Percentiles rank a stretch among this genome's conserved stretches.
Evolutionary conservation across 2,888 invertebrate species (phyloP).

Genomic region (Thecophora atra): DNA sequence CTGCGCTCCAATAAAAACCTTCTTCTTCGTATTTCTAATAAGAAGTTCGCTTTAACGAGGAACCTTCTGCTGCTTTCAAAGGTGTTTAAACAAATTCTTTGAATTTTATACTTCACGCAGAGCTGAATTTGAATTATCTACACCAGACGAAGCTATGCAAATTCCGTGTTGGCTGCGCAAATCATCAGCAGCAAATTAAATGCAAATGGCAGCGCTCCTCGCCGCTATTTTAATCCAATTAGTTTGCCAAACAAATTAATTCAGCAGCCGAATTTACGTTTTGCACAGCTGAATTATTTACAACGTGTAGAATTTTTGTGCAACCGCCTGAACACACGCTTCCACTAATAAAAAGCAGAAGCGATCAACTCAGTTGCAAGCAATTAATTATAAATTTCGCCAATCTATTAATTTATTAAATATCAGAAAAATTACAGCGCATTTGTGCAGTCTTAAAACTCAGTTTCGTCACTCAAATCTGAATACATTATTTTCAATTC

Average conservation of each 20-base stretch:
- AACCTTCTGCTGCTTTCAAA: too few species aligned
- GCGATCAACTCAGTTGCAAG: too few species aligned
- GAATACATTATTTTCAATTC: too few species aligned
- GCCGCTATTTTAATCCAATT: slow-evolving; percentile 34
- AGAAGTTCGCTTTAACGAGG: too few species aligned
- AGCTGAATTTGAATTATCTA: slow-evolving; percentile 13
- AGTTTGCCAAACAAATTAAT: slow-evolving; percentile 36
- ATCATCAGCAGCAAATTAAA: slow-evolving; percentile 30
- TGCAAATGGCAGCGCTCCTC: not conserved
- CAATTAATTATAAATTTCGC: too few species aligned
- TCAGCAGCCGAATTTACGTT: slow-evolving; percentile 28
- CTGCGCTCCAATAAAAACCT: too few species aligned
- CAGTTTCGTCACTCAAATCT: too few species aligned
- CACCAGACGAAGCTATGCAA: not conserved
- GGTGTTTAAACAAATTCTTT: too few species aligned
- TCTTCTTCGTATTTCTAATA: too few species aligned
- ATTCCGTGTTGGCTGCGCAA: slow-evolving; percentile 5
- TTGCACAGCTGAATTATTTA: slow-evolving; percentile 31
- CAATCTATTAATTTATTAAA: too few species aligned
- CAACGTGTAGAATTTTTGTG: not conserved
- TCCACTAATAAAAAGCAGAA: not conserved
- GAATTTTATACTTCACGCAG: not conserved
- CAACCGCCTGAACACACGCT: not conserved
- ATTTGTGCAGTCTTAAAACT: too few species aligned
- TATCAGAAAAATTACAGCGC: too few species aligned